Conservation (phyloP, 2,797 vertebrate species). For the Gorsachius magnificus region DNA sequence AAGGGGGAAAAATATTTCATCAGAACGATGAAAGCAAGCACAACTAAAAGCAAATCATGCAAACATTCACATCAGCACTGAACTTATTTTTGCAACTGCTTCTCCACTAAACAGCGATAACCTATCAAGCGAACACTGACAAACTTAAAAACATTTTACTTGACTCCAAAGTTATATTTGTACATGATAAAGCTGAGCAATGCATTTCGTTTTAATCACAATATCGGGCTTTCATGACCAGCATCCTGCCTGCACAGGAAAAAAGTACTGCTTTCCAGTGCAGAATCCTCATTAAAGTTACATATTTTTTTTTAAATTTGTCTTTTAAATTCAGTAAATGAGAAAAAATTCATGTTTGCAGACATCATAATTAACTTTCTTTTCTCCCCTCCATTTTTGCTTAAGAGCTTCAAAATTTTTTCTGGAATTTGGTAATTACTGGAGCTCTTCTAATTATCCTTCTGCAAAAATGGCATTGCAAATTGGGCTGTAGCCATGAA, state of each 20-base stretch:
- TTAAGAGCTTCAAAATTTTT: not conserved
- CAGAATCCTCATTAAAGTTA: not conserved
- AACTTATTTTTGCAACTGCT: conserved; percentile 34
- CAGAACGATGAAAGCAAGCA: conserved; percentile 67
- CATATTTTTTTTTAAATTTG: not conserved
- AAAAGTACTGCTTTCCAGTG: not conserved
- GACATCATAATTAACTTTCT: not conserved
- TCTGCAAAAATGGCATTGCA: conserved; percentile 35
- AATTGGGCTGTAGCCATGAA: conserved; percentile 65
- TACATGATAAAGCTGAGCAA: conserved; percentile 24
- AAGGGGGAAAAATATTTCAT: conserved; percentile 77
- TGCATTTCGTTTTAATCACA: conserved; percentile 37
- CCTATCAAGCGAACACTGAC: conserved; percentile 68
- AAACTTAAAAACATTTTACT: conserved; percentile 52
- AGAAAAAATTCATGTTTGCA: not conserved
- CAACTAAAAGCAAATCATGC: conserved; percentile 75
- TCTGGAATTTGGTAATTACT: not conserved
- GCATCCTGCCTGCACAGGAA: not conserved
- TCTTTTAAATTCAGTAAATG: not conserved
- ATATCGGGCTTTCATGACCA: conserved; percentile 69
- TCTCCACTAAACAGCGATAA: conserved; percentile 54
- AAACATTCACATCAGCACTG: conserved; percentile 70
- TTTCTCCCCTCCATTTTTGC: not conserved
- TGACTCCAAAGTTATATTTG: conserved; percentile 35
- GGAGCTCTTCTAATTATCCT: conserved; percentile 27